These are phyloP conservation scores for Lithophane ornitopus DNA, from an alignment of 2,888 invertebrate species.

Conservation along the genomic window DNA sequence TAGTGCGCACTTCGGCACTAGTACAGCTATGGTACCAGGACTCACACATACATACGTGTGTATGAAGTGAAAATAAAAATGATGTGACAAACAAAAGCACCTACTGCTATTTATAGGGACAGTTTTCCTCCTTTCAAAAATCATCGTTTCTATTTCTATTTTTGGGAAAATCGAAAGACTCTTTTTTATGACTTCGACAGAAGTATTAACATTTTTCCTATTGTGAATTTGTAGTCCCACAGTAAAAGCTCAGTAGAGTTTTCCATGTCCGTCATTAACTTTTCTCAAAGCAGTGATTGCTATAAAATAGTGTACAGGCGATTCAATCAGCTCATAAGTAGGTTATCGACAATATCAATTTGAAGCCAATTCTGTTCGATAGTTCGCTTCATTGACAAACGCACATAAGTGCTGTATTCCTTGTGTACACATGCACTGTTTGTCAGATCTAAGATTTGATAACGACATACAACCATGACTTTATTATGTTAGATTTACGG, in stretches of 20 bases:
- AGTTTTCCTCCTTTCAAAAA: slow-evolving; percentile 27
- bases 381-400: slow-evolving; percentile 63
- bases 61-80: slow-evolving; percentile 50
- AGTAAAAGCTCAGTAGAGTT: not conserved
- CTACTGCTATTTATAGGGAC: not conserved
- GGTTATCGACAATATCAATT: slow-evolving; percentile 72
- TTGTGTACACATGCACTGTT: slow-evolving; percentile 36
- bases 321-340: slow-evolving; percentile 66
- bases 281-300: slow-evolving; percentile 13
- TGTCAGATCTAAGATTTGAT: slow-evolving; percentile 54
- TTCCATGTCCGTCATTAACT: not conserved
- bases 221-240: not conserved
- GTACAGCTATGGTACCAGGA: slow-evolving; percentile 50
- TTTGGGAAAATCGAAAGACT: not conserved
- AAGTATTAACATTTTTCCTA: not conserved
- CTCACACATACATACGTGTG: slow-evolving; percentile 34
- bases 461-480: slow-evolving; percentile 47
- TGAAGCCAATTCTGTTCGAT: slow-evolving; percentile 65
- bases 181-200: too few relatives aligned
- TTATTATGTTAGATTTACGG: slow-evolving; percentile 38
- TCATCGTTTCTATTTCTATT: not conserved
- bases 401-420: slow-evolving; percentile 50
- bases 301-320: slow-evolving; percentile 32
- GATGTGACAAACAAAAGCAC: slow-evolving; percentile 18
- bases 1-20: slow-evolving; percentile 58